A percentile compares a stretch with the other conserved stretches of the same genome.
phyloP scores from a whole-genome alignment of 2,113 vertebrate genomes.

The Cercocebus atys region DNA sequence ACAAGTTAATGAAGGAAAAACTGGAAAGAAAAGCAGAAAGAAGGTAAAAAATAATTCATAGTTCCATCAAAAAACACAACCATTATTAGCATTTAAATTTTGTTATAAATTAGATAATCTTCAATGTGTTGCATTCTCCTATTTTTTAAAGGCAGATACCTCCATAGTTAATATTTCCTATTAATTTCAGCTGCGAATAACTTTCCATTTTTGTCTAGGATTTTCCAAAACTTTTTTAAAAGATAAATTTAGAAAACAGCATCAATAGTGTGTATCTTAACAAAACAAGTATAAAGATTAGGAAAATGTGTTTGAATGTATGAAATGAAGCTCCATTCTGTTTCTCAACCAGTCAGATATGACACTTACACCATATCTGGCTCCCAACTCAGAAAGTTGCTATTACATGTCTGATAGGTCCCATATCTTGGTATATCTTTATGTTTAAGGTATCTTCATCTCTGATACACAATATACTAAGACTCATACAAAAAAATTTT shows the following conservation, averaged over 20 bases:
- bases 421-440: neutral
- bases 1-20: conserved; percentile 34
- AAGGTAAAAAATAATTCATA: conserved; percentile 24
- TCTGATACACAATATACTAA: neutral
- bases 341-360: neutral
- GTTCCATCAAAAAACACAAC: neutral
- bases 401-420: neutral
- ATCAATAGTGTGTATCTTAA: conserved; percentile 6
- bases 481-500: conserved; percentile 1
- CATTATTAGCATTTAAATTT: neutral
- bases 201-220: neutral
- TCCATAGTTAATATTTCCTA: neutral
- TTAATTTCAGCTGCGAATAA: neutral
- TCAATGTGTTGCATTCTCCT: neutral
- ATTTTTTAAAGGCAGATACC: neutral
- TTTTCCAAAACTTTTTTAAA: neutral
- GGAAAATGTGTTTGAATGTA: conserved; percentile 19
- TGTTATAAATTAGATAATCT: conserved; percentile 26
- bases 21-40: conserved; percentile 17
- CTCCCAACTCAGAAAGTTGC: neutral
- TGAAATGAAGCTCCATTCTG: neutral
- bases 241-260: conserved; percentile 39
- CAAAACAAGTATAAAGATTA: conserved; percentile 15
- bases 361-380: neutral
- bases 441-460: neutral